phyloP scores from a whole-genome alignment of 1,140 invertebrate genomes.

The Pygmarrhopalites habei region DNA sequence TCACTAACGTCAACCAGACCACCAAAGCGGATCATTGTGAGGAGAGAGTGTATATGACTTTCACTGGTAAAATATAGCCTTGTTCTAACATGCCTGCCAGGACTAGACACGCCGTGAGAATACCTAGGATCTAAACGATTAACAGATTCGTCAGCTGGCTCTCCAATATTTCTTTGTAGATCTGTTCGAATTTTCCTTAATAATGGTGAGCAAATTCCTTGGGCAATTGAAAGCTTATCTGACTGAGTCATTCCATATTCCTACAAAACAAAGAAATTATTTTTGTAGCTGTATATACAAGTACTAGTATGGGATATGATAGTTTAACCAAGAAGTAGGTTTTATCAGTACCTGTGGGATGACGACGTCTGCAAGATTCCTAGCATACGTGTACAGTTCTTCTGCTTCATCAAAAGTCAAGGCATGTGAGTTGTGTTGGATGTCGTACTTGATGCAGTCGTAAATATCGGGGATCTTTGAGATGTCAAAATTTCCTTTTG shows the following conservation, averaged over 20 bases:
- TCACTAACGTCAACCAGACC: conserved; percentile 74
- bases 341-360: conserved; percentile 81
- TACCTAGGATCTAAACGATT: conserved; percentile 91
- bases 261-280: no score
- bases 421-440: conserved; percentile 95
- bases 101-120: conserved; percentile 95
- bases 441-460: conserved; percentile 98
- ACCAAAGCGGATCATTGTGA: conserved; percentile 91
- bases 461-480: conserved; percentile 99
- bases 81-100: conserved; percentile 92
- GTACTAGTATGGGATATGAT: no score
- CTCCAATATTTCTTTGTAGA: conserved; percentile 85
- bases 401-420: conserved; percentile 89
- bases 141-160: conserved; percentile 77
- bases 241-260: conserved; percentile 94
- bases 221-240: conserved; percentile 93
- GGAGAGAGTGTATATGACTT: conserved; percentile 95
- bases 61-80: conserved; percentile 98
- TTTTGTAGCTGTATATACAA: no score
- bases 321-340: no score
- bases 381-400: conserved; percentile 89
- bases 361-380: conserved; percentile 94
- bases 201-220: conserved; percentile 94
- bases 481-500: conserved; percentile 90
- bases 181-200: conserved; percentile 94